Percentiles rank a stretch among this genome's conserved stretches.
Evolutionary conservation across 2,797 vertebrate genomes (phyloP).

Genomic region (Siniperca scherzeri): DNA sequence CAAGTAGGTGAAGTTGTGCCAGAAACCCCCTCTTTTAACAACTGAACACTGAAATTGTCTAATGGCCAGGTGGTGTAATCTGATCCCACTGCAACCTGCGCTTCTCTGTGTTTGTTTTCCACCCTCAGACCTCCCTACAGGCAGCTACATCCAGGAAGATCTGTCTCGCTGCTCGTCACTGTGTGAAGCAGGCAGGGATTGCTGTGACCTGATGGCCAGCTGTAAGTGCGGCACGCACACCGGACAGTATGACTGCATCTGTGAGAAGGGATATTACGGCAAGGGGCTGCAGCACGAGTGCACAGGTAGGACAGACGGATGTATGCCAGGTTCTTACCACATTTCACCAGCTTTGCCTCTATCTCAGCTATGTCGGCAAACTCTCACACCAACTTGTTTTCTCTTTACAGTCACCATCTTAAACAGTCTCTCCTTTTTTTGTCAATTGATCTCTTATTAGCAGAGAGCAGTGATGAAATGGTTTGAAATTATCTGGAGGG

Average conservation of each 20-base stretch:
- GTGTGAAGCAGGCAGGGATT: slow-evolving; percentile 91
- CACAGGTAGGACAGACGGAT: slow-evolving; percentile 84
- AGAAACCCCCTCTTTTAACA: not conserved
- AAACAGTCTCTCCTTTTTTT: not conserved
- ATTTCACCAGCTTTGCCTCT: not conserved
- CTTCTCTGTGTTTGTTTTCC: slow-evolving; percentile 19
- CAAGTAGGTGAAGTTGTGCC: not conserved
- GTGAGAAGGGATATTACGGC: slow-evolving; percentile 96
- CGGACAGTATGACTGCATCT: slow-evolving; percentile 97
- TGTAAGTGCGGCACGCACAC: slow-evolving; percentile 97
- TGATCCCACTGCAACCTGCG: not conserved
- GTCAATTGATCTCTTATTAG: not conserved
- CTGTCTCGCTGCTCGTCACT: slow-evolving; percentile 91
- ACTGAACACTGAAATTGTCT: not conserved
- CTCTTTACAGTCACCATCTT: not conserved
- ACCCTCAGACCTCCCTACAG: slow-evolving; percentile 92
- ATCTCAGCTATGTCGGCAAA: not conserved
- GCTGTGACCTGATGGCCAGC: slow-evolving; percentile 97
- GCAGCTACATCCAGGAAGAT: slow-evolving; percentile 96
- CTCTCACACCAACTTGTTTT: not conserved
- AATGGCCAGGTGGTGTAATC: not conserved
- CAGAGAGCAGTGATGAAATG: not conserved
- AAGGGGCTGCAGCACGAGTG: slow-evolving; percentile 96
- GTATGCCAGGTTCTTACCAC: not conserved
- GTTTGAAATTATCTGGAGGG: not conserved